A percentile compares a stretch with the other conserved stretches of the same genome.
Evolutionary conservation across 2,797 vertebrate species (phyloP).

Genomic region (Lerista edwardsae): DNA sequence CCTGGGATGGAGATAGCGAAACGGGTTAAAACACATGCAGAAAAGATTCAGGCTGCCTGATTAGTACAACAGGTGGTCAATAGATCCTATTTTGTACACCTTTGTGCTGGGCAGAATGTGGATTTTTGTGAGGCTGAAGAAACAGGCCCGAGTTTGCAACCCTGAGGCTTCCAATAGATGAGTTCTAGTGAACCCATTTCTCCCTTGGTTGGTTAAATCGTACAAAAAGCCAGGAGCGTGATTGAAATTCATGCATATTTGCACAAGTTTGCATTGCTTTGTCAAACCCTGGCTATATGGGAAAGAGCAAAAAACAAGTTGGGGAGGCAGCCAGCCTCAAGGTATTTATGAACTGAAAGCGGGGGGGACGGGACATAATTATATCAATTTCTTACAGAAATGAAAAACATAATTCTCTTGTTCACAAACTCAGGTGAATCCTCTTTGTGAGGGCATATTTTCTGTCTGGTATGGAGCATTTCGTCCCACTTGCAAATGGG

Average conservation of each 20-base stretch:
- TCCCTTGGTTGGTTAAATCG: slow-evolving; percentile 10
- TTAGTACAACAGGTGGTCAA: not conserved
- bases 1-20: not conserved
- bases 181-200: slow-evolving; percentile 9
- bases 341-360: slow-evolving; percentile 7
- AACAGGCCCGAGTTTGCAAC: not conserved
- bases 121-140: not conserved
- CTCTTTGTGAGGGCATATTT: not conserved
- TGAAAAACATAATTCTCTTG: not conserved
- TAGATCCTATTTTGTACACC: not conserved
- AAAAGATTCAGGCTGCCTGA: slow-evolving; percentile 3
- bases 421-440: slow-evolving; percentile 2
- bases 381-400: slow-evolving; percentile 2
- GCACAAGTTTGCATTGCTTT: not conserved
- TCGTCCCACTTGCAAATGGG: not conserved
- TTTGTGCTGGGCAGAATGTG: not conserved
- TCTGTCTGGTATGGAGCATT: not conserved
- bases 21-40: not conserved
- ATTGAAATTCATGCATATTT: slow-evolving; percentile 11
- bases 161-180: slow-evolving; percentile 3
- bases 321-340: slow-evolving; percentile 1
- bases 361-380: slow-evolving; percentile 4
- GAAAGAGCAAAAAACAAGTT: slow-evolving; percentile 6
- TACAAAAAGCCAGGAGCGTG: not conserved
- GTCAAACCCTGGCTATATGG: not conserved